Evolutionary conservation across 1,140 invertebrate genomes (phyloP), one percentile per base, ranked within the genome.

Genomic region (Neoseiulus cucumeris): DNA sequence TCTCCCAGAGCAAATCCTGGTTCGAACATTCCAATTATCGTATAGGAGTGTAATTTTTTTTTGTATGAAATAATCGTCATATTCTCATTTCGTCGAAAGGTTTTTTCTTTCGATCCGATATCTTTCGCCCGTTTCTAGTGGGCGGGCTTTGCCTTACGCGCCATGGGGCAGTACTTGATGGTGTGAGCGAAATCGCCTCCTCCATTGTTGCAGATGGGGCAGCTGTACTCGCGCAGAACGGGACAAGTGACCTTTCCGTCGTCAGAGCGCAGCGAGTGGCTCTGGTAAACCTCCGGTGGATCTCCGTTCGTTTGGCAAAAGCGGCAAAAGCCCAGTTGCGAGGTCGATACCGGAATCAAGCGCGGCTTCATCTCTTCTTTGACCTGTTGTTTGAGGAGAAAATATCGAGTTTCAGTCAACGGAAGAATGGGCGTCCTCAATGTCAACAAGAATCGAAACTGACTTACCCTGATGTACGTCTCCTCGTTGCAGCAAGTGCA

Each of bases 141-240:
- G 28, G 5, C 14, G 28, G 51, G 51, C 22, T 59, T 59, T 1
- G 51, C 51, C 9, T 59, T 59, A 2, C 51, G 51, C 4, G 51
- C 51, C 14, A 59, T 17, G 25, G 14, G 51, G 51, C 51, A 59
- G 51, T 59, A 59, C 22, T 59, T 59, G 22, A 59, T 59, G 2
- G 87, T 89, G 72, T 89, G 87, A 1, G 87, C 84, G 17, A 75
- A 70, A 65, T 87, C 83, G 0, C 85, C 85, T n/a, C 79, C 82
- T 5, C 80, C 82, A 17, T 80, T 78, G 9, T 80, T 78, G 68
- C 84, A 89, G 42, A 81, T 80, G 20, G 81, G 84, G 73, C 85
- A 89, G 4, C 74, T 79, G 70, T 83, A 85, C 67, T 74, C 77
- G 72, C 82, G 79, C 33, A 86, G 73, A 67, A 85, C 79, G 0